Base-by-base conservation (phyloP, 2,888 invertebrate species). In the Idaea dimidiata region DNA sequence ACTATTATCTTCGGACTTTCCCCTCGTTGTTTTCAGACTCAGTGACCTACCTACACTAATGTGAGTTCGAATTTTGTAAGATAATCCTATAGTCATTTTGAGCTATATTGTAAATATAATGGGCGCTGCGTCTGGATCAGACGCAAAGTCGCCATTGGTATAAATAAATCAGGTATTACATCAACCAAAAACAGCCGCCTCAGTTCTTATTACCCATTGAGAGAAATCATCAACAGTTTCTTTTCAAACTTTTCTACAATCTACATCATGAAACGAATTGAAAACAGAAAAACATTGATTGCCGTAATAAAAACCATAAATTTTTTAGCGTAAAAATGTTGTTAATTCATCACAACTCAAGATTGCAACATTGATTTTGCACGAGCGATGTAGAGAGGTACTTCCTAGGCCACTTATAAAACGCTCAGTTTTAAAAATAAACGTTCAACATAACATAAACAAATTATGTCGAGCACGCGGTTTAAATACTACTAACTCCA, bases 371-470 rank as follows among this genome's bases (percentile, higher is more conserved):
- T 71, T 63, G 68, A 63, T 82, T 82, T 77, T 84, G 80, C 79
- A 78, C 77, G 73, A 72, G 72, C 68, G 71, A 77, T 77, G 80
- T 80, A 43, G 43, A 14, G 43, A 81, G 63, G 65, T 68, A 86
- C 88, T 88, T 87, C 88, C 84, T 85, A 82, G 83, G 82, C 89
- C 86, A 89, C 89, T 90, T 90, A 88, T 88, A 88, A 88, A 88
- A 84, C 79, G 86, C 82, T 87, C 83, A 66, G 80, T 71, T 86
- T 84, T 87, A 89, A 88, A 91, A 91, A 91, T 91, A 91, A 88
- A 87, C 83, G 72, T 65, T 78, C 78, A 79, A 79, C 76, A 80
- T 80, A 79, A 82, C 79, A 79, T 84, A 86, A 85, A 83, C 85
- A 86, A 82, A 81, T 80, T 82, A 68, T 73, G 66, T 74, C 66